A percentile compares a stretch with the other conserved stretches of the same genome.
Evolutionary conservation across 1,140 invertebrate genomes (phyloP).

Genomic region (Heliconius himera): DNA sequence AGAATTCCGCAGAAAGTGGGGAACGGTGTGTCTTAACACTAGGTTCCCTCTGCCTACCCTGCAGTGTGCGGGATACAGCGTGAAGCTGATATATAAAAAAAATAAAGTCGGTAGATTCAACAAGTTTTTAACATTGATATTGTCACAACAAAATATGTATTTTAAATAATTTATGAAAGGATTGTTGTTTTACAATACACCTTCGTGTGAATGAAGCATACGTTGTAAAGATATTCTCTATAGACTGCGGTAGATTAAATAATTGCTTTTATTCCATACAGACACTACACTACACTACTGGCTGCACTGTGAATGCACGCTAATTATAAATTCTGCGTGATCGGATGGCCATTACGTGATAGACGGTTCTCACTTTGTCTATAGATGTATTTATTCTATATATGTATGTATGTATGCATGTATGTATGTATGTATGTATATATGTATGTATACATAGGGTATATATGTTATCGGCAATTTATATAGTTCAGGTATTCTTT

Average conservation of each 20-base stretch:
- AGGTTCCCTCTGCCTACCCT: too few species aligned
- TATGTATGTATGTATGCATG: too few species aligned
- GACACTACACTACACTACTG: not conserved
- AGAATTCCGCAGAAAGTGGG: too few species aligned
- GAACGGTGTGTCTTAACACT: too few species aligned
- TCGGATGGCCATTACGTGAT: conserved; percentile 16
- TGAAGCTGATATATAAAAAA: too few species aligned
- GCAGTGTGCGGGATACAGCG: too few species aligned
- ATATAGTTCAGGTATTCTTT: too few species aligned
- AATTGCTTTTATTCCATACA: conserved; percentile 35
- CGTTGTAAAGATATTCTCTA: conserved; percentile 34
- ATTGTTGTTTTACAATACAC: conserved; percentile 45
- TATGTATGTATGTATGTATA: too few species aligned
- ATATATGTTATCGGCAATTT: too few species aligned
- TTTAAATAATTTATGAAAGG: conserved; percentile 52
- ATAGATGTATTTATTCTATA: too few species aligned
- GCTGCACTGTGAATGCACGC: not conserved
- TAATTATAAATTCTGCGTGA: conserved; percentile 4
- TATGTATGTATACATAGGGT: too few species aligned
- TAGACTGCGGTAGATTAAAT: conserved; percentile 37
- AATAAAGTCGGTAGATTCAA: not conserved
- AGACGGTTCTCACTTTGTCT: not conserved
- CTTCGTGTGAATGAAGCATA: conserved; percentile 39
- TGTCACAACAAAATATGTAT: conserved; percentile 24
- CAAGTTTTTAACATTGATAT: conserved; percentile 25